Percentiles rank a stretch among this genome's conserved stretches.
Evolutionary conservation across 2,888 invertebrate species (phyloP).

Genomic region (Ditula angustiorana): DNA sequence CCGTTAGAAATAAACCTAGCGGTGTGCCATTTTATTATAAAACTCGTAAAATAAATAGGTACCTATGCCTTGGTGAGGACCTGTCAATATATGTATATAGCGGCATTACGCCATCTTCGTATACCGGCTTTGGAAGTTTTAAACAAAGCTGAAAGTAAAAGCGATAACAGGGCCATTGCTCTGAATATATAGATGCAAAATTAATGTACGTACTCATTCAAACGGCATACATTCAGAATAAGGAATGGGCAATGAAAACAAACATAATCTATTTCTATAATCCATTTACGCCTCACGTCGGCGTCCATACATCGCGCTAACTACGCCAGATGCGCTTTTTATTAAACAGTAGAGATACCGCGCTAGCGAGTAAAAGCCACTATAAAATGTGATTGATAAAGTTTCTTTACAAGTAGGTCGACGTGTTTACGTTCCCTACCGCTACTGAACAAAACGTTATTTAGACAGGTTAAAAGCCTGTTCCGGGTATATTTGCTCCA

Average conservation of each 20-base stretch:
- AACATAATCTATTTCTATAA: constrained; percentile 62
- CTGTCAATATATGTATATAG: neutral
- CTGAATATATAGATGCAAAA: neutral
- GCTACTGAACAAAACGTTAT: constrained; percentile 30
- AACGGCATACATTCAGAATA: constrained; percentile 17
- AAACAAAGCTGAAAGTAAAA: constrained; percentile 1
- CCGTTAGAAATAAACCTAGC: constrained; percentile 31
- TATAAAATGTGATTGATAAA: constrained; percentile 44
- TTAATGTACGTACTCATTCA: constrained; percentile 8
- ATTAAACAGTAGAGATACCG: constrained; percentile 50
- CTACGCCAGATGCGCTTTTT: constrained; percentile 55
- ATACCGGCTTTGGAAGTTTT: neutral
- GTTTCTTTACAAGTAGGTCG: constrained; percentile 30
- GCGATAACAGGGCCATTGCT: neutral
- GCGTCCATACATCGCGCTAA: constrained; percentile 46
- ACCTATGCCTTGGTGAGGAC: neutral
- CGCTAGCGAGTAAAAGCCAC: constrained; percentile 18
- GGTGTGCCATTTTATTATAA: constrained; percentile 16
- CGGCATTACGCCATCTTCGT: neutral
- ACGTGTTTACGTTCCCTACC: constrained; percentile 33
- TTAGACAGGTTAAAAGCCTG: constrained; percentile 41
- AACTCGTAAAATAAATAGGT: constrained; percentile 1
- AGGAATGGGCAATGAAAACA: constrained; percentile 53
- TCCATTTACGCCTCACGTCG: constrained; percentile 55
- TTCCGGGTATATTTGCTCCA: neutral